phyloP scores from a whole-genome alignment of 2,113 vertebrate species.

The Rhinoderma darwinii region DNA sequence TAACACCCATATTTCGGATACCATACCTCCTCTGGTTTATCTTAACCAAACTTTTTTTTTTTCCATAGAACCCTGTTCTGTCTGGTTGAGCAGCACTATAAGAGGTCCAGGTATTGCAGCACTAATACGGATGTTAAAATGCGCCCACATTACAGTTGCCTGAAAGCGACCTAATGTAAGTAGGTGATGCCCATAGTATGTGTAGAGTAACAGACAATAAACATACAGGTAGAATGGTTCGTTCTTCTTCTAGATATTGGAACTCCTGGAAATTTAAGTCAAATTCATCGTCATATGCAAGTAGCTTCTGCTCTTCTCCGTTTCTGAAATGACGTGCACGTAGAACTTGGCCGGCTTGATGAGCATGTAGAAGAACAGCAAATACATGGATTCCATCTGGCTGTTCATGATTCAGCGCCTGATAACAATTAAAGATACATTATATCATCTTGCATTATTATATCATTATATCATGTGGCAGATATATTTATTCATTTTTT shows the following conservation, averaged over 20 bases:
- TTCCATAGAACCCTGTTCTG: not conserved
- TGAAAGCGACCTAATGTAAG: not conserved
- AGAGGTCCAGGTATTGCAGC: not conserved
- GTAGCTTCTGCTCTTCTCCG: conserved; percentile 75
- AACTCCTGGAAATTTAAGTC: conserved; percentile 93
- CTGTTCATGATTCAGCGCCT: conserved; percentile 82
- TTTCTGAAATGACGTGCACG: conserved; percentile 81
- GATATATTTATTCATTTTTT: not conserved
- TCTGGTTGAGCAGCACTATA: not conserved
- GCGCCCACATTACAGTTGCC: not conserved
- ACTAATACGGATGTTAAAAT: not conserved
- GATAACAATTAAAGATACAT: conserved; percentile 18
- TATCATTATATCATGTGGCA: not conserved
- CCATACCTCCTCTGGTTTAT: too few relatives aligned
- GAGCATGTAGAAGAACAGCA: conserved; percentile 84
- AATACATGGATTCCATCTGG: conserved; percentile 82
- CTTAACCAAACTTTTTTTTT: too few relatives aligned
- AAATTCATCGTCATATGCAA: conserved; percentile 82
- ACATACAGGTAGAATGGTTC: conserved; percentile 79
- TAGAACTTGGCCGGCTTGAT: conserved; percentile 83
- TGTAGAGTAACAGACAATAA: not conserved
- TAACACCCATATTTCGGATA: too few relatives aligned
- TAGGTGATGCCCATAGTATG: not conserved
- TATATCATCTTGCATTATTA: not conserved
- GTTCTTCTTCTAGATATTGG: conserved; percentile 82